Base-by-base conservation (phyloP, 1,140 invertebrate species). In the Grapholita molesta region DNA sequence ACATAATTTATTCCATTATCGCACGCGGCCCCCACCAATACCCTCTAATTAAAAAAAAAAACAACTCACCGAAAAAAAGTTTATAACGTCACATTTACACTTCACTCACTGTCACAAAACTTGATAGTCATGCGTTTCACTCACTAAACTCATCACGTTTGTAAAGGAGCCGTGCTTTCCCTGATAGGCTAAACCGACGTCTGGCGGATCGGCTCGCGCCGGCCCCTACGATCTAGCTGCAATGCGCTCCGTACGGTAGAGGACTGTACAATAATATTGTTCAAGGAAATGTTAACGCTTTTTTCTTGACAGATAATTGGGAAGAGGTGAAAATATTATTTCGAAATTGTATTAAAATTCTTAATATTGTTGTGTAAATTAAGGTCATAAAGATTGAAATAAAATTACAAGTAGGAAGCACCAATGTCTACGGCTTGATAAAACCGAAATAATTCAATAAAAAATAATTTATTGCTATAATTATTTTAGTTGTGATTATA, bases 221-320 rank as follows among this genome's bases (percentile, higher is more conserved):
- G 65, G 65, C 69, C 71, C 72, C 28, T 71, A 72, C 75, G 73
- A 71, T 61, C 72, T 80, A 79, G 80, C 84, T 87, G 85, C 85
- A 87, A 78, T 87, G 85, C 85, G 85, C 83, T 75, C 84, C 76
- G 74, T 61, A 70, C 67, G 73, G 69, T 61, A 65, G 69, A 73
- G 66, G 65, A 32, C 33, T 52, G 55, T 38, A 38, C 4, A n/a
- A 38, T 38, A 38, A 38, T 35, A 35, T 38, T 38, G n/a, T 38
- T 38, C 5, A 3, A 38, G 35, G n/a, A 15, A 38, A n/a, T 15
- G 35, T n/a, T n/a, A n/a, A n/a, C n/a, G n/a, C n/a, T n/a, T n/a
- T n/a, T n/a, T n/a, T n/a, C n/a, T n/a, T n/a, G n/a, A n/a, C n/a
- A n/a, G n/a, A n/a, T n/a, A n/a, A n/a, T n/a, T n/a, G n/a, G n/a